Conservation (phyloP, 2,797 vertebrate species). For the Acipenser ruthenus region DNA sequence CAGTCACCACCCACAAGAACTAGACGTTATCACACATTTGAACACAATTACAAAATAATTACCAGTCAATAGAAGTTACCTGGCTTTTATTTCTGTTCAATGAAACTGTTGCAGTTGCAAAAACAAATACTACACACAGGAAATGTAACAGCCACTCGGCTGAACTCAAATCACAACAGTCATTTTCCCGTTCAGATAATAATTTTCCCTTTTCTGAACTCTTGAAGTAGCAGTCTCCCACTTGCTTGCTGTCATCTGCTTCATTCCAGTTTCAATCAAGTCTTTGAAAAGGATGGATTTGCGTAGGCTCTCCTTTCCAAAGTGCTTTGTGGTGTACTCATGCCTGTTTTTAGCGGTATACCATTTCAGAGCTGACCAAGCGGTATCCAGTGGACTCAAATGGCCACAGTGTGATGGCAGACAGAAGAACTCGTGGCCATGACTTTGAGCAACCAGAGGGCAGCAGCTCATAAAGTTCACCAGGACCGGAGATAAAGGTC, state of each 20-base stretch:
- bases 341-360: constrained; percentile 15
- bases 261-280: constrained; percentile 10
- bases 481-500: constrained; percentile 5
- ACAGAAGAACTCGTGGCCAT: constrained; percentile 11
- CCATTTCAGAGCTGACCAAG: constrained; percentile 19
- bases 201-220: constrained; percentile 14
- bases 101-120: too few species aligned
- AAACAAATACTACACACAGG: too few species aligned
- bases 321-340: constrained; percentile 12
- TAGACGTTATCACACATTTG: too few species aligned
- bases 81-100: too few species aligned
- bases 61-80: too few species aligned
- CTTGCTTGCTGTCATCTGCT: constrained; percentile 15
- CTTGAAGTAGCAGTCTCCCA: constrained; percentile 13
- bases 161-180: too few species aligned
- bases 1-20: too few species aligned
- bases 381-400: constrained; percentile 13
- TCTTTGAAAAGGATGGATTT: constrained; percentile 15
- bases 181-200: constrained; percentile 4
- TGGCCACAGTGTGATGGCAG: constrained; percentile 16
- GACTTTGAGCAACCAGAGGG: constrained; percentile 7
- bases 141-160: too few species aligned
- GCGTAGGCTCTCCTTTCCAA: constrained; percentile 9
- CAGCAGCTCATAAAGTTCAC: constrained; percentile 11
- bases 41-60: too few species aligned